Conservation (phyloP, 2,113 vertebrate genomes). For the Craseonycteris thonglongyai region DNA sequence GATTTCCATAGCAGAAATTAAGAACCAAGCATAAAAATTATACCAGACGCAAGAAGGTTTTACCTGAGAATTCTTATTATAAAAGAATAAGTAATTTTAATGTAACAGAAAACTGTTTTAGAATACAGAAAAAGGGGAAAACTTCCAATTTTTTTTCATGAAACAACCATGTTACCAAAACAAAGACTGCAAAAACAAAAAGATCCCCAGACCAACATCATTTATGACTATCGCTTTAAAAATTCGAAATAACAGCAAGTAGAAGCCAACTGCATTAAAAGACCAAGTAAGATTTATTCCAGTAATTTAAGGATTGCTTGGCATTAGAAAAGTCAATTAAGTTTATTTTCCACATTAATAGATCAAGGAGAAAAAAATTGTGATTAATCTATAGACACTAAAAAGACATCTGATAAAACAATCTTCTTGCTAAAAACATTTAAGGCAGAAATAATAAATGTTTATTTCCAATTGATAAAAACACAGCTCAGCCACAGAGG, state of each 20-base stretch:
- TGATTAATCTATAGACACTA: neutral
- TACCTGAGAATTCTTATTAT: neutral
- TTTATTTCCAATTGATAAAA: neutral
- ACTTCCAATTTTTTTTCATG: neutral
- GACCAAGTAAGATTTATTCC: neutral
- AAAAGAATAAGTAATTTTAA: neutral
- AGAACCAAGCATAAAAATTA: neutral
- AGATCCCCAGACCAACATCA: neutral
- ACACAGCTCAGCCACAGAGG: neutral
- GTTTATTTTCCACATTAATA: neutral
- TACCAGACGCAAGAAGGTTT: neutral
- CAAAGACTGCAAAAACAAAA: neutral
- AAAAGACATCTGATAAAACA: neutral
- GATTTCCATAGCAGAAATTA: neutral
- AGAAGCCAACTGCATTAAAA: neutral
- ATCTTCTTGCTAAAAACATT: neutral
- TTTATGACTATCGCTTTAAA: neutral
- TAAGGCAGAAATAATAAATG: neutral
- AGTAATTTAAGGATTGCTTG: neutral
- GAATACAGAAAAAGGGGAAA: neutral
- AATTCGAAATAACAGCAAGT: neutral
- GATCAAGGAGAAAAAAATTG: neutral
- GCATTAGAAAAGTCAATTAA: neutral
- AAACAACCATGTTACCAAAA: neutral
- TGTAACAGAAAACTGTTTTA: neutral